Conservation (phyloP, 2,797 vertebrate species). For the Alectoris magna region DNA sequence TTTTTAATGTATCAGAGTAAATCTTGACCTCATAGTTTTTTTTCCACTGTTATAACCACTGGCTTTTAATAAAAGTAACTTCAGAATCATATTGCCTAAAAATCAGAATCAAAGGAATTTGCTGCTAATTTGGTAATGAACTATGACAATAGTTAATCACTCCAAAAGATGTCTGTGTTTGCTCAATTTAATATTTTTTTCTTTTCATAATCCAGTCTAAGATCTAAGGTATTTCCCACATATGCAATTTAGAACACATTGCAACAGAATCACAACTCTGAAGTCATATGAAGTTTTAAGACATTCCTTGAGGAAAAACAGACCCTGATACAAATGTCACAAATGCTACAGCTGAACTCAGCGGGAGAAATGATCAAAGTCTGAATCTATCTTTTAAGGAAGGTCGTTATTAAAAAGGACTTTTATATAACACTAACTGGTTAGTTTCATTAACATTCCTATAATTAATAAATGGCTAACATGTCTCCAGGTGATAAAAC, state of each 20-base stretch:
- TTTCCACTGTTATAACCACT: background rate
- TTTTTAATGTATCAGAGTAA: background rate
- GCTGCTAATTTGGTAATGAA: background rate
- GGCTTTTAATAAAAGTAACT: background rate
- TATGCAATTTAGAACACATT: background rate
- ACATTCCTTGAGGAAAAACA: background rate
- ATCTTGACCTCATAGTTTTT: background rate
- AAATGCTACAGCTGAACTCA: background rate
- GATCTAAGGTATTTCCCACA: background rate
- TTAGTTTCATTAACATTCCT: background rate
- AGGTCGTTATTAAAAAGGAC: background rate
- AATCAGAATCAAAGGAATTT: background rate
- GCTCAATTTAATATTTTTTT: background rate
- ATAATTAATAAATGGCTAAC: background rate
- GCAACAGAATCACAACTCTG: background rate
- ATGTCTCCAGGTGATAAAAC: background rate
- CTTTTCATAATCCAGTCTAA: background rate
- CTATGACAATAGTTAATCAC: background rate
- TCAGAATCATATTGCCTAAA: background rate
- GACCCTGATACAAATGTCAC: background rate
- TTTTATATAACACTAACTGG: slow-evolving; percentile 7
- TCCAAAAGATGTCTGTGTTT: background rate
- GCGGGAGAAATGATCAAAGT: background rate
- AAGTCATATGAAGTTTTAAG: background rate
- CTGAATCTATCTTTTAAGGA: background rate